Percentiles rank a stretch among this genome's conserved stretches.
These are phyloP conservation scores for Labia minor DNA, from an alignment of 2,888 invertebrate genomes.

Conservation along the genomic window DNA sequence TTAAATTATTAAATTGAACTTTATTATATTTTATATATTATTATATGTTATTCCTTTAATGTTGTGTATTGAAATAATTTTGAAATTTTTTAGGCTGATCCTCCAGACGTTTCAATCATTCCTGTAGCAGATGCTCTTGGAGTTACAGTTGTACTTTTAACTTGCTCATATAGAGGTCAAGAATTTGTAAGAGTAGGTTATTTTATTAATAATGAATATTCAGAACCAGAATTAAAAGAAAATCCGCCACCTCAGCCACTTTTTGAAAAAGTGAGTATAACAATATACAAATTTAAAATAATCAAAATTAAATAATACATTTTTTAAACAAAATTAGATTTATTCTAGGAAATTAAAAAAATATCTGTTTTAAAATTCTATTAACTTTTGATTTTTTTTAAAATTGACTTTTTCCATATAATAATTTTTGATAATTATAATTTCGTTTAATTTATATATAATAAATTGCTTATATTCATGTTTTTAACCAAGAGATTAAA, in stretches of 20 bases:
- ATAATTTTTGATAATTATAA: too few species aligned
- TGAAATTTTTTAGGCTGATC: slow-evolving; percentile 74
- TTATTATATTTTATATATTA: too few species aligned
- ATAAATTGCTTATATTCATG: too few species aligned
- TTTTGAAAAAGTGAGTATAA: slow-evolving; percentile 71
- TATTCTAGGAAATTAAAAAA: slow-evolving; percentile 25
- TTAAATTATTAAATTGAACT: too few species aligned
- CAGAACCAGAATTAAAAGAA: slow-evolving; percentile 82
- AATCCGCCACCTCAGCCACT: slow-evolving; percentile 87
- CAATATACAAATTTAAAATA: not conserved
- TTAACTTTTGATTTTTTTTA: too few species aligned
- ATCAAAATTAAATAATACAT: too few species aligned
- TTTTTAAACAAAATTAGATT: not conserved
- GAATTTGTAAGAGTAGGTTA: slow-evolving; percentile 98
- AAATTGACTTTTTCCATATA: too few species aligned
- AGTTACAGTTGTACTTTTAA: slow-evolving; percentile 90
- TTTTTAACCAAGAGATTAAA: too few species aligned
- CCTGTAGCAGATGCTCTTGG: slow-evolving; percentile 96
- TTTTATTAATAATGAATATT: slow-evolving; percentile 96
- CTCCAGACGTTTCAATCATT: slow-evolving; percentile 87
- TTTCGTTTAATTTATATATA: too few species aligned
- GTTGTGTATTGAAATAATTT: too few species aligned
- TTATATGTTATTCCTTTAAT: too few species aligned
- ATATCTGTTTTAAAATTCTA: slow-evolving; percentile 38
- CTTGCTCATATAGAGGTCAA: slow-evolving; percentile 83